Evolutionary conservation across 2,113 vertebrate genomes (phyloP).

Genomic region (Myotis davidii): DNA sequence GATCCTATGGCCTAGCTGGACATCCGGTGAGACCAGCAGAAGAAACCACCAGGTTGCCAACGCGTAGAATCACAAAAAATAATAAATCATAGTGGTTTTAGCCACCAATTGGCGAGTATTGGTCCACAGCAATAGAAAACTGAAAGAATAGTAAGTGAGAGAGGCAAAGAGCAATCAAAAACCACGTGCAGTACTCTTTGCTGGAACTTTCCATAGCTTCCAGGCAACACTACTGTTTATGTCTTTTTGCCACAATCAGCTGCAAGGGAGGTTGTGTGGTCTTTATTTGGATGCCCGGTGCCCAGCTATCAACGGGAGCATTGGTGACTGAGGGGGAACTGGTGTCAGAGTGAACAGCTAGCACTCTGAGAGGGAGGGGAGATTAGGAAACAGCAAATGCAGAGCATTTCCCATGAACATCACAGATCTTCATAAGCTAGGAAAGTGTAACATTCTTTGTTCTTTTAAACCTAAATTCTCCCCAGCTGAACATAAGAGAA

Average conservation of each 20-base stretch:
- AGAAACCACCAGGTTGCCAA: neutral
- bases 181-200: accelerated
- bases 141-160: neutral
- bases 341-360: accelerated
- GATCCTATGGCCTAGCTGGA: neutral
- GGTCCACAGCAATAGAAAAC: accelerated
- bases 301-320: no score
- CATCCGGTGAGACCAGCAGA: neutral
- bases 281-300: neutral
- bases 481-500: neutral
- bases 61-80: neutral
- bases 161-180: neutral
- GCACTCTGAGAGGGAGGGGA: neutral
- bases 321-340: neutral
- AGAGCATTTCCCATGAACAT: neutral
- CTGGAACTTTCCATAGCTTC: neutral
- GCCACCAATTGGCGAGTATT: neutral
- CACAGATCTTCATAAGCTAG: neutral
- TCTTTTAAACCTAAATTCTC: neutral
- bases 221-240: neutral
- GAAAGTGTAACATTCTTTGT: neutral
- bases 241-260: neutral
- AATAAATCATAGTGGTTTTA: neutral
- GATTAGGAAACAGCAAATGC: neutral
- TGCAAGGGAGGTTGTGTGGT: neutral